phyloP scores from a whole-genome alignment of 2,888 invertebrate genomes.

The Ditula angustiorana region DNA sequence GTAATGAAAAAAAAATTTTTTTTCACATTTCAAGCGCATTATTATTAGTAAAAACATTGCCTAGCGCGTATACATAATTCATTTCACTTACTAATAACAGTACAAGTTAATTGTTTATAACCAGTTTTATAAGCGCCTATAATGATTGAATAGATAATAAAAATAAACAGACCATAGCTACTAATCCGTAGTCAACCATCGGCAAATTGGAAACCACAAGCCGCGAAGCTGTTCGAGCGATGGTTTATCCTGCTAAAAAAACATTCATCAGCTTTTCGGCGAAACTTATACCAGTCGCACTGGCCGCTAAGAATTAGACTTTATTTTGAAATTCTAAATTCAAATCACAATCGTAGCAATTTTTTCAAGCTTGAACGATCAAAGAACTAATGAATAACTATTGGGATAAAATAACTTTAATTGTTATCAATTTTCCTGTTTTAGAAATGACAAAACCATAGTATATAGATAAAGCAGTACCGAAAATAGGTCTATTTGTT shows the following conservation, averaged over 20 bases:
- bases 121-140: neutral
- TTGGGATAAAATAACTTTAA: neutral
- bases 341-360: neutral
- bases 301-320: neutral
- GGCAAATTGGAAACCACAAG: neutral
- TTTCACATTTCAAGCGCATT: too few species aligned
- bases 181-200: neutral
- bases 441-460: neutral
- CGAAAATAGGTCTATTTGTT: too few species aligned
- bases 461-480: neutral
- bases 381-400: neutral
- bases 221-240: neutral
- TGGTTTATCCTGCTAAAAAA: neutral
- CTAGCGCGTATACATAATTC: neutral
- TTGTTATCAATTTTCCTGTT: neutral
- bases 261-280: neutral
- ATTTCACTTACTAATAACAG: neutral
- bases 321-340: neutral
- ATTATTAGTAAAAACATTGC: neutral
- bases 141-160: neutral
- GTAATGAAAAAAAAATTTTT: too few species aligned
- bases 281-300: neutral
- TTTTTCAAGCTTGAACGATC: too few species aligned
- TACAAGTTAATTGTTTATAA: neutral
- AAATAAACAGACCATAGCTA: constrained; percentile 2